Percentiles rank a stretch among this genome's conserved stretches.
phyloP scores from a whole-genome alignment of 2,888 invertebrate genomes.

The Drosophila koepferae region DNA sequence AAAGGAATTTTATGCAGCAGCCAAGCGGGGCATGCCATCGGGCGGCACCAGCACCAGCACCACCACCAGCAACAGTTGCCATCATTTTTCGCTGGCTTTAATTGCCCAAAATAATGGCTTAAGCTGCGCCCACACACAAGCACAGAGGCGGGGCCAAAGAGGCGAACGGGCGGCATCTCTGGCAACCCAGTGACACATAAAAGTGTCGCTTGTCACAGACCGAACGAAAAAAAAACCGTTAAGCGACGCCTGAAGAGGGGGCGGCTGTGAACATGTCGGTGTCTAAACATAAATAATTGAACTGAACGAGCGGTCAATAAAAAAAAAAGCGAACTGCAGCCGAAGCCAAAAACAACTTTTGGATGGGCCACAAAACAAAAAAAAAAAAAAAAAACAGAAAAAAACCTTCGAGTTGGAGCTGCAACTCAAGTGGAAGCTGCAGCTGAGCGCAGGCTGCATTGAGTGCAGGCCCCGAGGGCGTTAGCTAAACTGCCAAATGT shows the following conservation, averaged over 20 bases:
- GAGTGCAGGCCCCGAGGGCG: slow-evolving; percentile 56
- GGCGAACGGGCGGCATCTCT: slow-evolving; percentile 6
- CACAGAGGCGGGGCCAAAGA: neutral
- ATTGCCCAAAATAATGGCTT: slow-evolving; percentile 54
- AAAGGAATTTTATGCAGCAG: slow-evolving; percentile 62
- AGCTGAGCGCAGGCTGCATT: slow-evolving; percentile 26
- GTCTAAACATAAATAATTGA: slow-evolving; percentile 64
- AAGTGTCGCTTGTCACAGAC: slow-evolving; percentile 69
- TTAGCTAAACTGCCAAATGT: slow-evolving; percentile 70
- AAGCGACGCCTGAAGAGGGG: slow-evolving; percentile 17
- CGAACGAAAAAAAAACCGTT: slow-evolving; percentile 34
- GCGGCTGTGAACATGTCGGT: slow-evolving; percentile 22
- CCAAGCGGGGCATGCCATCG: slow-evolving; percentile 31
- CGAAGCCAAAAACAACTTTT: slow-evolving; percentile 34
- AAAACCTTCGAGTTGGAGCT: slow-evolving; percentile 27
- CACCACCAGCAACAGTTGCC: slow-evolving; percentile 3
- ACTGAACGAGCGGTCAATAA: slow-evolving; percentile 61
- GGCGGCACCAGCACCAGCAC: neutral
- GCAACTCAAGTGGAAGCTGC: slow-evolving; percentile 21
- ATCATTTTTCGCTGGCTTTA: slow-evolving; percentile 40
- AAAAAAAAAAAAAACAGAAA: neutral
- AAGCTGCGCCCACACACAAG: slow-evolving; percentile 46
- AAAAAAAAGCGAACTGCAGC: slow-evolving; percentile 39
- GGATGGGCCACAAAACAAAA: slow-evolving; percentile 36
- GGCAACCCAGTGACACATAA: slow-evolving; percentile 76